Evolutionary conservation across 1,140 invertebrate species (phyloP), one percentile per base, ranked within the genome.

Genomic region (Copidosoma floridanum): DNA sequence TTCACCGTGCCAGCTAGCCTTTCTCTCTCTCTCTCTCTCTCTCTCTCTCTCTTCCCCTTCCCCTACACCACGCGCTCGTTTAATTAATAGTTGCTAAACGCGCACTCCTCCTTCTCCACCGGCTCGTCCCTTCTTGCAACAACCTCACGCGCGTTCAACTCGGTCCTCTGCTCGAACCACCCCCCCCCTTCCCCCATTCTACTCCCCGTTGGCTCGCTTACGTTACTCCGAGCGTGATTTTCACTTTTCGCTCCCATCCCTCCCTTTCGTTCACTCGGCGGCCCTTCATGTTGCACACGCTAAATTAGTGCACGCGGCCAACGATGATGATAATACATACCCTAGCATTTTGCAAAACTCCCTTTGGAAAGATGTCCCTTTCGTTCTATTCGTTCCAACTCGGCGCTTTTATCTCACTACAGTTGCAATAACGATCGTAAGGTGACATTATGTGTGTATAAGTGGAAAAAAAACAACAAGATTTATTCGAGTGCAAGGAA

Each of bases 11-110:
- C 11, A 27, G 21, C 16, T 20, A 46, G 16, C 6, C n/a, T n/a
- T n/a, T n/a, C n/a, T 10, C 32, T n/a, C 40, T 8, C 40, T 16
- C 1, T 21, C 23, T 12, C 41, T 5, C 35, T 29, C 2, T 46
- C 26, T 32, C 18, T 35, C 37, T 7, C 18, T 18, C 38, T 16
- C 3, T 10, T 16, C 14, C 23, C 32, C 38, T 40, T 43, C 24
- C 12, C 12, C 44, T 56, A 27, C 40, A 59, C 47, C 24, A 56
- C 50, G 54, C 55, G 41, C 48, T 50, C 44, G 40, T 61, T 54
- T 65, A 61, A 61, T 61, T 62, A 58, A 59, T 59, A 63, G 56
- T 29, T 63, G 46, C 56, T 52, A 56, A 63, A 53, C 29, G 64
- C 44, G 41, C 32, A 38, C 38, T 52, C 50, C 43, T 60, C 43